These are phyloP conservation scores for Habrosyne pyritoides DNA, from an alignment of 2,888 invertebrate species.

Conservation along the genomic window DNA sequence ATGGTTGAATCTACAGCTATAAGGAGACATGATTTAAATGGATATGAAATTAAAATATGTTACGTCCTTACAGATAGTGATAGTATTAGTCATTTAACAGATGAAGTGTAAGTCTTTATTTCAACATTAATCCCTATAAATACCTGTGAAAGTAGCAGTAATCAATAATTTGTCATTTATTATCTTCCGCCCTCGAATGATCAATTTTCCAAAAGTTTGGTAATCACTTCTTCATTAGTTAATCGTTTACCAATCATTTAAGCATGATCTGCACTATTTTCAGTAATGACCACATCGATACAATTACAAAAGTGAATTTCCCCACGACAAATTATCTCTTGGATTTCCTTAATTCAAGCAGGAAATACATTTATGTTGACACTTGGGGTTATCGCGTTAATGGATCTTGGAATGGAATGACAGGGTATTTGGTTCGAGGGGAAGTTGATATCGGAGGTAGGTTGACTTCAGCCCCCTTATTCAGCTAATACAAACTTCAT, in stretches of 20 bases:
- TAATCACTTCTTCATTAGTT: not conserved
- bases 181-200: too few species aligned
- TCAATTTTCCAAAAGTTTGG: too few species aligned
- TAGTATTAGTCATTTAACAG: constrained; percentile 83
- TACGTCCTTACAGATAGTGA: constrained; percentile 85
- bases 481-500: too few species aligned
- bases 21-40: constrained; percentile 73
- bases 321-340: constrained; percentile 82
- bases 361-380: constrained; percentile 76
- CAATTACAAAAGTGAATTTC: constrained; percentile 86
- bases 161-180: too few species aligned
- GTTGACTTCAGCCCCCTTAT: too few species aligned
- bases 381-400: constrained; percentile 86
- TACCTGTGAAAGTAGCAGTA: too few species aligned
- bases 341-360: constrained; percentile 83
- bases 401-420: constrained; percentile 86
- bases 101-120: constrained; percentile 76
- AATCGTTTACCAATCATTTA: constrained; percentile 3
- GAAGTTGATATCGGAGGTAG: constrained; percentile 86
- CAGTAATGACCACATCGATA: constrained; percentile 81
- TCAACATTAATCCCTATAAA: too few species aligned
- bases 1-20: constrained; percentile 49
- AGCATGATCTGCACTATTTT: constrained; percentile 25
- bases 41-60: constrained; percentile 76
- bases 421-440: constrained; percentile 82